Evolutionary conservation across 2,797 vertebrate species (phyloP).

Genomic region (Danionella dracula): DNA sequence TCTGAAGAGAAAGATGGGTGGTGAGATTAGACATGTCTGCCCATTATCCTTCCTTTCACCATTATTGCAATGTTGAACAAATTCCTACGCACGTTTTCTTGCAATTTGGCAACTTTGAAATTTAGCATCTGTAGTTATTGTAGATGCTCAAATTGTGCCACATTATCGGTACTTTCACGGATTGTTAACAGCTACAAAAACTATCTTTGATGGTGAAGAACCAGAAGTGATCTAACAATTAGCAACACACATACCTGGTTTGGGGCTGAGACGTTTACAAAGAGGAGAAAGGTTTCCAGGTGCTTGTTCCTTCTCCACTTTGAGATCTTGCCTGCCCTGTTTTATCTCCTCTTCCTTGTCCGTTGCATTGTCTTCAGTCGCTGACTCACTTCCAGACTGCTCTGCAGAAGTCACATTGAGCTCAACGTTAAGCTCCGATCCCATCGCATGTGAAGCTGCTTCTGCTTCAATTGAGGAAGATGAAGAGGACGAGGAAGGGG

Average conservation of each 20-base stretch:
- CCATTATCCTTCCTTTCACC: too few species aligned
- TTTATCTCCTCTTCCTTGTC: conserved; percentile 86
- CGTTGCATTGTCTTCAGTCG: conserved; percentile 79
- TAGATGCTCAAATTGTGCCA: too few species aligned
- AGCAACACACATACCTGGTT: conserved; percentile 73
- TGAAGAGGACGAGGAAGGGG: conserved; percentile 64
- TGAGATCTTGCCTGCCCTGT: conserved; percentile 74
- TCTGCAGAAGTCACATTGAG: conserved; percentile 89
- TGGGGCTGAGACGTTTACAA: conserved; percentile 87
- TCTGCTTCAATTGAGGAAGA: conserved; percentile 70
- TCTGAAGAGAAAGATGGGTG: conserved; percentile 22
- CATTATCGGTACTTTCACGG: too few species aligned
- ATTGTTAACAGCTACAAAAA: too few species aligned
- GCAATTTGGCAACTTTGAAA: too few species aligned
- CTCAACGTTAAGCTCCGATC: conserved; percentile 73
- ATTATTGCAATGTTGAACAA: too few species aligned
- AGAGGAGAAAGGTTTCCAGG: conserved; percentile 70
- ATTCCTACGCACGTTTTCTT: too few species aligned
- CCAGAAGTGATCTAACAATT: not conserved
- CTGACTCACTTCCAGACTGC: conserved; percentile 88
- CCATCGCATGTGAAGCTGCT: conserved; percentile 58
- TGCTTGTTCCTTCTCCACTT: conserved; percentile 75
- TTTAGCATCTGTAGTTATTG: too few species aligned
- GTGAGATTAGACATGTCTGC: not conserved
- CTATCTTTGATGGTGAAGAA: not conserved